Evolutionary conservation across 2,113 vertebrate species (phyloP).

Genomic region (Felis chaus): DNA sequence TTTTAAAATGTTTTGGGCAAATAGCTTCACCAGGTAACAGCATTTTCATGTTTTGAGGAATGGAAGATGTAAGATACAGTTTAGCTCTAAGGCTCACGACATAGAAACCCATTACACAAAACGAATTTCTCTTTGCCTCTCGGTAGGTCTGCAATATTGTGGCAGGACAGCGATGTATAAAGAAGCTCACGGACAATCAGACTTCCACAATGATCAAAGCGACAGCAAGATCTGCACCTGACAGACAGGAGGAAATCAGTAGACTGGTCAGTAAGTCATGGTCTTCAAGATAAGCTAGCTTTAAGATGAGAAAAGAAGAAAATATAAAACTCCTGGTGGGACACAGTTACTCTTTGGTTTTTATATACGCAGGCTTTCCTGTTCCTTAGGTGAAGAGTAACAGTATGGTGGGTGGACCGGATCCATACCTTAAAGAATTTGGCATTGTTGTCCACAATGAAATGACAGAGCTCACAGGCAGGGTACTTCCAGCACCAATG

Average conservation of each 20-base stretch:
- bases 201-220: slow-evolving; percentile 99
- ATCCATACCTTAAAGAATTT: slow-evolving; percentile 98
- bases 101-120: neutral
- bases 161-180: slow-evolving; percentile 98
- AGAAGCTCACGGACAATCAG: slow-evolving; percentile 99
- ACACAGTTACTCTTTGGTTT: slow-evolving; percentile 65
- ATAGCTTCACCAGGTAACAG: neutral
- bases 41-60: slow-evolving; percentile 13
- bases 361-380: slow-evolving; percentile 67
- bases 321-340: slow-evolving; percentile 37
- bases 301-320: neutral
- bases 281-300: slow-evolving; percentile 38
- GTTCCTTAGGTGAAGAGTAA: slow-evolving; percentile 95
- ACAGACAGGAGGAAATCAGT: slow-evolving; percentile 99
- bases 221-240: slow-evolving; percentile 96
- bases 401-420: slow-evolving; percentile 98
- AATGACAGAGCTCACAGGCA: slow-evolving; percentile 98
- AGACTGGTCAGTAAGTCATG: slow-evolving; percentile 90
- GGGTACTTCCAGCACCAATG: slow-evolving; percentile 98
- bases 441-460: slow-evolving; percentile 99
- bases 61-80: neutral
- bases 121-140: slow-evolving; percentile 18
- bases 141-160: slow-evolving; percentile 98
- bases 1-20: slow-evolving; percentile 3
- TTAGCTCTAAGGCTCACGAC: neutral